A percentile compares a stretch with the other conserved stretches of the same genome.
phyloP scores from a whole-genome alignment of 2,888 invertebrate species.

The Epinotia demarniana region DNA sequence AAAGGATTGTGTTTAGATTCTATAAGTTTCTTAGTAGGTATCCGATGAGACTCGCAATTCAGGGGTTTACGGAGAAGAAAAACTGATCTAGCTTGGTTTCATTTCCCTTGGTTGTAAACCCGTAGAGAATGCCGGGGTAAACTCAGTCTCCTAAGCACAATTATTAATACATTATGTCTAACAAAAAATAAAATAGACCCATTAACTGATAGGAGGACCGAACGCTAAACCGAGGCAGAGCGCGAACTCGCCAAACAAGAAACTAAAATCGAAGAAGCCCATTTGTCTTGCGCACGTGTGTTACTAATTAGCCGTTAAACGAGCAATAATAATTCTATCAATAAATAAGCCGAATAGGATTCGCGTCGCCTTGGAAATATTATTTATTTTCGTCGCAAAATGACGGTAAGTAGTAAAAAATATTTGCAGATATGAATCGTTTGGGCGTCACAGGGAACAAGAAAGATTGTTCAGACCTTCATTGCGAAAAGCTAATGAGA shows the following conservation, averaged over 20 bases:
- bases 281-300: conserved; percentile 25
- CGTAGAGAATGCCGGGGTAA: no score
- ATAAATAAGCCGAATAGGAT: conserved; percentile 34
- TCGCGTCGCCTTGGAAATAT: conserved; percentile 16
- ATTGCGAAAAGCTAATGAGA: conserved; percentile 58
- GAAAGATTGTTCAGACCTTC: conserved; percentile 52
- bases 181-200: no score
- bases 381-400: conserved; percentile 35
- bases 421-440: conserved; percentile 13
- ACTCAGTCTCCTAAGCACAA: no score
- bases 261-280: conserved; percentile 3
- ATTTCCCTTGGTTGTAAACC: no score
- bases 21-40: conserved; percentile 52
- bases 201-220: no score
- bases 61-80: neutral
- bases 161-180: no score
- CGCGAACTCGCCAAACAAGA: conserved; percentile 4
- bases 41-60: neutral
- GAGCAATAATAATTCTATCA: conserved; percentile 37
- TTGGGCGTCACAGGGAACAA: conserved; percentile 25
- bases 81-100: no score
- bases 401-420: conserved; percentile 10
- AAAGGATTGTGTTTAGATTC: conserved; percentile 59
- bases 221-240: neutral
- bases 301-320: conserved; percentile 38